Base-by-base conservation (phyloP, 2,797 vertebrate genomes). In the Sebastes nivosus region DNA sequence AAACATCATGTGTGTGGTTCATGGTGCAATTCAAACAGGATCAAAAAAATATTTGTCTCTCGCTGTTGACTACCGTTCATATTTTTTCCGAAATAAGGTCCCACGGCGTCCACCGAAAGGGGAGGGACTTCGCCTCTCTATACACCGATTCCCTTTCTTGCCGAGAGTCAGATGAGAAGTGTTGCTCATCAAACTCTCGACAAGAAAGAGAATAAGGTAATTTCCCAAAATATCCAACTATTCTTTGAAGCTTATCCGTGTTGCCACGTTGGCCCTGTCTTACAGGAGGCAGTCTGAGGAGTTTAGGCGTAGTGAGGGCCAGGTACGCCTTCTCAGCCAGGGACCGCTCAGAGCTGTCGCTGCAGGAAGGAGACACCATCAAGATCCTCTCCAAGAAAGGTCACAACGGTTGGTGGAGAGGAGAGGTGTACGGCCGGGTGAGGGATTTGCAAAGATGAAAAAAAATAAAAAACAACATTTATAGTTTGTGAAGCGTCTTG, bases 381-480 rank as follows among this genome's bases (percentile, higher is more conserved):
- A 97, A 96, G 61, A 98, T 99, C 86, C 94, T 99, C 71, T 97
- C 94, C 85, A 99, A 97, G 93, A 99, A 97, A 79, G 96, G 96
- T 2, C 96, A 96, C 65, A 96, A 92, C 0, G 98, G 98, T 68
- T 99, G 98, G 98, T 99, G 97, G 98, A 97, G 96, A 83, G 98
- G 98, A 58, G 98, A 99, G 84, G 96, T 99, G 79, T 99, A 99
- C 0, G 98, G 98, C 54, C 93, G 96, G 96, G 98, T 99, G 86
- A 94, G 91, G 22, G 58, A 36, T 18, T 2, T 4, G 24, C 6
- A 42, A 67, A 80, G 54, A 42, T 42, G 14, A 42, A 50, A 30
- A 6, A 10, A 34, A 65, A 6, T 5, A 4, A 57, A 22, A 29
- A 8, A 50, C 38, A 30, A 27, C 11, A 25, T 9, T 54, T 4